Percentiles rank a stretch among this genome's conserved stretches.
phyloP scores from a whole-genome alignment of 30 jellyfish, hydroid and myxozoan species.

The Aurelia coerulea region DNA sequence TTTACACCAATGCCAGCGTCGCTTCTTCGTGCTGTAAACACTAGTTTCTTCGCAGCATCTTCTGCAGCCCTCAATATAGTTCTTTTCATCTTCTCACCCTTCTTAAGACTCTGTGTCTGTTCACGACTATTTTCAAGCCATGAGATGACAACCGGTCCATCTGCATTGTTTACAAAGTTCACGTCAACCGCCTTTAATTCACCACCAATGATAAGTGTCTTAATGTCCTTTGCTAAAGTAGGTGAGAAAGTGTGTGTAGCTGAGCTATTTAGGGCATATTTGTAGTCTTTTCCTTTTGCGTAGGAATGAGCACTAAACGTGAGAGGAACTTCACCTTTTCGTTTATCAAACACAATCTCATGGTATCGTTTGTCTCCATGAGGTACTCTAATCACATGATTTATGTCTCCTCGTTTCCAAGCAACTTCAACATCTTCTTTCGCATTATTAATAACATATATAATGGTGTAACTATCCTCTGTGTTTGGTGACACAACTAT shows the following conservation, averaged over 20 bases:
- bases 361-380: slow-evolving; percentile 2
- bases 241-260: background rate
- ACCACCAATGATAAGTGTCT: slow-evolving; percentile 12
- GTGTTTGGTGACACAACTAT: slow-evolving; percentile 6
- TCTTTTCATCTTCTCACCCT: background rate
- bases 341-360: slow-evolving; percentile 11
- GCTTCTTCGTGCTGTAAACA: slow-evolving; percentile 34
- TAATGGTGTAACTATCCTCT: background rate
- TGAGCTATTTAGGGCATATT: slow-evolving; percentile 7
- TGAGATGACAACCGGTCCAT: slow-evolving; percentile 20
- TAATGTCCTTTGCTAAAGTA: background rate
- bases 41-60: slow-evolving; percentile 1
- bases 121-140: slow-evolving; percentile 41
- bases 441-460: slow-evolving; percentile 25
- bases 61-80: background rate
- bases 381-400: background rate
- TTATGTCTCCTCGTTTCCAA: slow-evolving; percentile 25
- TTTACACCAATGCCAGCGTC: slow-evolving; percentile 9
- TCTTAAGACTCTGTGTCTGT: slow-evolving; percentile 2
- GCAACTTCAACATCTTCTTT: background rate
- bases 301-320: slow-evolving; percentile 23
- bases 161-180: slow-evolving; percentile 26
- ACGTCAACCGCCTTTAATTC: background rate
- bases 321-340: slow-evolving; percentile 19
- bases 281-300: slow-evolving; percentile 3